phyloP scores from a whole-genome alignment of 2,113 vertebrate species.

The Phalacrocorax carbo region DNA sequence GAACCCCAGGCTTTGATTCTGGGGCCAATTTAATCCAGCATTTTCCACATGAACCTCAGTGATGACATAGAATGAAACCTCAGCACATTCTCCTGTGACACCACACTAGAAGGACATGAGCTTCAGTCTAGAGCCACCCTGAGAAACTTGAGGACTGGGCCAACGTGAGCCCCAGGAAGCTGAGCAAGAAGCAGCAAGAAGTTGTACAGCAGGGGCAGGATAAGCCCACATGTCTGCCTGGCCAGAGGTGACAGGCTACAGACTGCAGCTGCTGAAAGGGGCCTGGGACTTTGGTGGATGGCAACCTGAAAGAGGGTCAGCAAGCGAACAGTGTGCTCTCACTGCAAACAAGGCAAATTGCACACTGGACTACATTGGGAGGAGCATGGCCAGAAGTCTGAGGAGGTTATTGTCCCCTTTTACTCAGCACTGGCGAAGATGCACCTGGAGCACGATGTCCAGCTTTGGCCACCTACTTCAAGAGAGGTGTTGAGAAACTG shows the following conservation, averaged over 20 bases:
- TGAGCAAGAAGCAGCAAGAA: not conserved
- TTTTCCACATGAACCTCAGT: not conserved
- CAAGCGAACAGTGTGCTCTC: not conserved
- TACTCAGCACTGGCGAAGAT: not conserved
- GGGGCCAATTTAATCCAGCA: not conserved
- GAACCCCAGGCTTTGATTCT: not conserved
- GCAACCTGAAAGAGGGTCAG: not conserved
- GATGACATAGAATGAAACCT: not conserved
- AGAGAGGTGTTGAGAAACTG: not conserved
- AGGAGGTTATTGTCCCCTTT: not conserved
- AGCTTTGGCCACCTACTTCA: not conserved
- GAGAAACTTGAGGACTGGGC: not conserved
- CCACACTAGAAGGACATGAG: not conserved
- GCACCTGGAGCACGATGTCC: not conserved
- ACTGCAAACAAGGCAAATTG: not conserved
- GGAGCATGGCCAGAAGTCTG: not conserved
- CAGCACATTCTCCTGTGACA: not conserved
- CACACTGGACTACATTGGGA: not conserved
- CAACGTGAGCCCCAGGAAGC: not conserved
- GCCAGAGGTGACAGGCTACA: not conserved
- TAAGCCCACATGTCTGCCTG: not conserved
- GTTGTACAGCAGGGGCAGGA: not conserved
- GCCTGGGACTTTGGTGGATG: not conserved
- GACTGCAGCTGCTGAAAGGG: not conserved
- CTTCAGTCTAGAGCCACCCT: not conserved